A percentile compares a stretch with the other conserved stretches of the same genome.
Evolutionary conservation across 2,113 vertebrate species (phyloP).

Genomic region (Callipepla californica): DNA sequence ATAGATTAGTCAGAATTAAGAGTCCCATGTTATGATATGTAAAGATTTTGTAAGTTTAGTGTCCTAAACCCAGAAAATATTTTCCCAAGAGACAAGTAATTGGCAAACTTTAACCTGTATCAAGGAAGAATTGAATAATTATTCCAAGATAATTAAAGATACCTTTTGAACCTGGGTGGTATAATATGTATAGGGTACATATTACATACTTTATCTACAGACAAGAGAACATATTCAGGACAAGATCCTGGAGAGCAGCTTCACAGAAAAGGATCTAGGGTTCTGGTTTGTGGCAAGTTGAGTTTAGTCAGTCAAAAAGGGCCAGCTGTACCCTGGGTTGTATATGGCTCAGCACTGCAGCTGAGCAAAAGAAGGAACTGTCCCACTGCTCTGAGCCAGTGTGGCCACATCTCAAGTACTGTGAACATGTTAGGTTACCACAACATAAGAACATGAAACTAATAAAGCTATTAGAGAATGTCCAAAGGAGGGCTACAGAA

Average conservation of each 20-base stretch:
- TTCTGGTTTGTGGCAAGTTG: no score
- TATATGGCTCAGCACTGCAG: neutral
- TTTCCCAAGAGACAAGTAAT: neutral
- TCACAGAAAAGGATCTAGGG: neutral
- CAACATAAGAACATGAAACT: neutral
- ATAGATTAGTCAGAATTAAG: neutral
- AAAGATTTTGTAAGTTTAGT: neutral
- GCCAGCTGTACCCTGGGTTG: neutral
- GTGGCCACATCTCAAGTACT: neutral
- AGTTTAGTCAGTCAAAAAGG: neutral
- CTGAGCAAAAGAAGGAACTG: neutral
- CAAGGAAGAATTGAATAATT: neutral
- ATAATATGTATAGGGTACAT: neutral
- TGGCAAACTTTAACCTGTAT: neutral
- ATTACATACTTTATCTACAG: no score
- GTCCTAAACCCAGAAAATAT: neutral
- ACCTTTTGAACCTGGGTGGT: neutral
- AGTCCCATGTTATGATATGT: neutral
- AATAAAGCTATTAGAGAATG: neutral
- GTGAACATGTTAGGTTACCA: neutral
- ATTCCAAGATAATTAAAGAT: neutral
- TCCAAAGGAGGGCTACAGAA: neutral
- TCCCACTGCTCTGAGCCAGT: neutral
- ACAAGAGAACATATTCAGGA: no score
- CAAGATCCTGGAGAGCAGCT: neutral